Conservation (phyloP, 1,140 invertebrate genomes). For the Liolophura sinensis region DNA sequence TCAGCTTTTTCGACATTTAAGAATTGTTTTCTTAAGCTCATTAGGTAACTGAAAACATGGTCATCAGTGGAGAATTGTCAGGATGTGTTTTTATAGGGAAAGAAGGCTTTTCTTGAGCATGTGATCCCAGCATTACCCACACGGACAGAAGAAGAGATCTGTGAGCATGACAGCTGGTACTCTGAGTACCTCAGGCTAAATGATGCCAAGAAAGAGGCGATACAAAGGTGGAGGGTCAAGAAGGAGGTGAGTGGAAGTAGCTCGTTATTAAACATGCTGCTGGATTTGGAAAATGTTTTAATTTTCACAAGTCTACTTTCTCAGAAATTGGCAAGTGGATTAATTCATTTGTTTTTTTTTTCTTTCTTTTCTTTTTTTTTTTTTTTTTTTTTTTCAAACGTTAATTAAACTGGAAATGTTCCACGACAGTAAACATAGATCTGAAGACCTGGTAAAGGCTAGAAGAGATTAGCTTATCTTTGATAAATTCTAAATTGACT, state of each 20-base stretch:
- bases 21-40: neutral
- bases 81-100: conserved; percentile 33
- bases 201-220: conserved; percentile 55
- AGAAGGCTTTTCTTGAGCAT: conserved; percentile 46
- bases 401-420: too few relatives aligned
- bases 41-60: neutral
- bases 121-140: conserved; percentile 44
- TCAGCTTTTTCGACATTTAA: neutral
- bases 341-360: neutral
- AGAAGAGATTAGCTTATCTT: too few relatives aligned
- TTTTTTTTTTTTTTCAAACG: too few relatives aligned
- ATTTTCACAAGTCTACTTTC: neutral
- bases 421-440: too few relatives aligned
- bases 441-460: too few relatives aligned
- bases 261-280: conserved; percentile 4
- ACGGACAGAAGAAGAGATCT: conserved; percentile 48
- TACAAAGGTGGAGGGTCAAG: conserved; percentile 52
- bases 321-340: neutral
- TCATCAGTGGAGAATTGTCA: neutral
- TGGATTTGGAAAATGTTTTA: too few relatives aligned
- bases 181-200: conserved; percentile 49
- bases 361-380: too few relatives aligned
- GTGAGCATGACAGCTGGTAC: conserved; percentile 55
- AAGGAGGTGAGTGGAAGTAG: conserved; percentile 43
- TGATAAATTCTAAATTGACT: too few relatives aligned